These are phyloP conservation scores for Hyppa rectilinea DNA, from an alignment of 2,888 invertebrate species.

Conservation along the genomic window DNA sequence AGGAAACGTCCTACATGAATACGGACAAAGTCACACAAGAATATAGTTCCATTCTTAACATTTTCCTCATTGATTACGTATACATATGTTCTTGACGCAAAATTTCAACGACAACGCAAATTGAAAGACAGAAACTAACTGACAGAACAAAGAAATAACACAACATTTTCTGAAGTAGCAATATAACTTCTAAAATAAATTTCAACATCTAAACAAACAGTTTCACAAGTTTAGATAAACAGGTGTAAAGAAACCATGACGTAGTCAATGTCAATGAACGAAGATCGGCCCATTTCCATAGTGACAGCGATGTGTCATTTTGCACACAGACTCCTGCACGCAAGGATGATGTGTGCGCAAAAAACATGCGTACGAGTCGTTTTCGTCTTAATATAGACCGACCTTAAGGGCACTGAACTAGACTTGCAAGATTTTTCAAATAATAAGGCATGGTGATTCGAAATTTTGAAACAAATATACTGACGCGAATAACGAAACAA, in stretches of 20 bases:
- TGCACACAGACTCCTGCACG: constrained; percentile 11
- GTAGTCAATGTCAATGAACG: constrained; percentile 50
- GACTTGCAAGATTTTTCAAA: constrained; percentile 15
- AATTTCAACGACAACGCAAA: constrained; percentile 4
- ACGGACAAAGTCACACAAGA: constrained; percentile 27
- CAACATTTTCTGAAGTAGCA: constrained; percentile 5
- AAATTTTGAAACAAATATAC: not conserved
- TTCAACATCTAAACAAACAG: constrained; percentile 44
- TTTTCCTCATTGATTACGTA: constrained; percentile 52
- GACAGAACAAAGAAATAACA: constrained; percentile 17
- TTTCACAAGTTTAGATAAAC: constrained; percentile 43
- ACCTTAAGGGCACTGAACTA: constrained; percentile 60
- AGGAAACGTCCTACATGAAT: constrained; percentile 25
- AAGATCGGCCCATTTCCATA: constrained; percentile 37
- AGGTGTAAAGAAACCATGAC: constrained; percentile 26
- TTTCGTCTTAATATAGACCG: constrained; percentile 44
- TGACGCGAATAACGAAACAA: not conserved
- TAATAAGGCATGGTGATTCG: not conserved
- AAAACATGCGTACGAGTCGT: constrained; percentile 30
- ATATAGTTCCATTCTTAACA: constrained; percentile 29
- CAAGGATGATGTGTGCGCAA: constrained; percentile 9
- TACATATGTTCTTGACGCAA: constrained; percentile 27
- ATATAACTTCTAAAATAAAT: constrained; percentile 33
- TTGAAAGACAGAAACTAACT: constrained; percentile 23
- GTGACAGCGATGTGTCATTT: constrained; percentile 47